Evolutionary conservation across 2,113 vertebrate genomes (phyloP).

Genomic region (Oxyruncus cristatus): DNA sequence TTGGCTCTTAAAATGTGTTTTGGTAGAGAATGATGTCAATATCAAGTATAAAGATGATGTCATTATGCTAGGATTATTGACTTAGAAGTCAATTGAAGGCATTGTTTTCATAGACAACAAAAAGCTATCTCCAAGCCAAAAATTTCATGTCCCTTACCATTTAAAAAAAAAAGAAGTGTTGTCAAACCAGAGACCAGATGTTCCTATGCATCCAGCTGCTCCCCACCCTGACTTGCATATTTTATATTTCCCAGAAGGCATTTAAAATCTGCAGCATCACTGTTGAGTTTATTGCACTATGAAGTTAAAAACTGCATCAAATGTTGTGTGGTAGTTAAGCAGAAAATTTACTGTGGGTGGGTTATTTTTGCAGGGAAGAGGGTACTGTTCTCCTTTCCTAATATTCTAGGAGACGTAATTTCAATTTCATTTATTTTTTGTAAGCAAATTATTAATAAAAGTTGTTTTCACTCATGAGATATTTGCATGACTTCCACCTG

Average conservation of each 20-base stretch:
- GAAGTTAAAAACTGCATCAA: constrained; percentile 35
- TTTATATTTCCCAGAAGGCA: constrained; percentile 36
- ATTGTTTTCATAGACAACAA: background rate
- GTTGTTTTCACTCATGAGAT: background rate
- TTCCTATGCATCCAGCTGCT: constrained; percentile 47
- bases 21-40: background rate
- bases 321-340: background rate
- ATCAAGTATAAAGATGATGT: background rate
- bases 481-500: background rate
- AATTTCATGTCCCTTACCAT: background rate
- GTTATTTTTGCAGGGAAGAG: background rate
- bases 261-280: constrained; percentile 49
- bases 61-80: background rate
- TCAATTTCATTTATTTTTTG: background rate
- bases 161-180: background rate
- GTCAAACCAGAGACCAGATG: constrained; percentile 21
- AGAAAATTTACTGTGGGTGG: background rate
- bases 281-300: constrained; percentile 39
- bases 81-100: background rate
- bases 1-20: background rate
- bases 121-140: background rate
- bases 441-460: background rate
- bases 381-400: background rate
- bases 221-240: constrained; percentile 19
- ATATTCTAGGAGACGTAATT: background rate